phyloP scores from a whole-genome alignment of 92 coral and sea anemone species.

The Actinernus sp. region DNA sequence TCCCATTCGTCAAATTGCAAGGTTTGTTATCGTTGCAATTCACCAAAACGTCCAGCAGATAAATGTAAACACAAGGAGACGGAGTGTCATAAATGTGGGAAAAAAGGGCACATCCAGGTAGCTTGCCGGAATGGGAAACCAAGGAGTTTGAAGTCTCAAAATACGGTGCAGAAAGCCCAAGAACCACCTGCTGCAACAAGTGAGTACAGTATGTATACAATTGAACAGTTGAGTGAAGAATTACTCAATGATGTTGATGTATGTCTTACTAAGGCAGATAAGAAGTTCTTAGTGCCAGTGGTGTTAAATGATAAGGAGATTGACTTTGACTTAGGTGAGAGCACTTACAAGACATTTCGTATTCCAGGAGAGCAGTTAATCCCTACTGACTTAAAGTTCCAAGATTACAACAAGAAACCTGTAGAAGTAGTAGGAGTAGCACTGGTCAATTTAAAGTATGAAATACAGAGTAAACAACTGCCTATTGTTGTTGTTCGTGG shows the following conservation, averaged over 20 bases:
- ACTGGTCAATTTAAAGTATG: constrained; percentile 5
- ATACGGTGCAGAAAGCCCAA: too few species aligned
- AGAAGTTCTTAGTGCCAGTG: background rate
- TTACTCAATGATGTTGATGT: constrained; percentile 1
- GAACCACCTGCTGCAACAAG: background rate
- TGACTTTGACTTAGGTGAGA: constrained; percentile 28
- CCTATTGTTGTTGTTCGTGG: constrained; percentile 25
- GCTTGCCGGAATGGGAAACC: too few species aligned
- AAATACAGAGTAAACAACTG: background rate
- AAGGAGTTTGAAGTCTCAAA: too few species aligned
- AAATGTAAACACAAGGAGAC: background rate
- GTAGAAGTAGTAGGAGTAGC: constrained; percentile 10
- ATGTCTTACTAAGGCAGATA: constrained; percentile 1
- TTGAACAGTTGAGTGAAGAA: background rate
- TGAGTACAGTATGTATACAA: background rate
- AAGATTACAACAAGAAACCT: constrained; percentile 27
- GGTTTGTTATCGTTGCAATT: too few species aligned
- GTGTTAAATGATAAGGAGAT: background rate
- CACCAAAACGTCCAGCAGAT: background rate
- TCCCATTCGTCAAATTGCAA: too few species aligned
- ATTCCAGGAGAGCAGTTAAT: too few species aligned
- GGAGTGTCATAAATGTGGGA: background rate
- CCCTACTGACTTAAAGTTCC: background rate
- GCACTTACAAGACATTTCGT: constrained; percentile 8
- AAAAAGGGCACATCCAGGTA: background rate